Base-by-base conservation (phyloP, 2,797 vertebrate species). In the Acanthurus lineatus region DNA sequence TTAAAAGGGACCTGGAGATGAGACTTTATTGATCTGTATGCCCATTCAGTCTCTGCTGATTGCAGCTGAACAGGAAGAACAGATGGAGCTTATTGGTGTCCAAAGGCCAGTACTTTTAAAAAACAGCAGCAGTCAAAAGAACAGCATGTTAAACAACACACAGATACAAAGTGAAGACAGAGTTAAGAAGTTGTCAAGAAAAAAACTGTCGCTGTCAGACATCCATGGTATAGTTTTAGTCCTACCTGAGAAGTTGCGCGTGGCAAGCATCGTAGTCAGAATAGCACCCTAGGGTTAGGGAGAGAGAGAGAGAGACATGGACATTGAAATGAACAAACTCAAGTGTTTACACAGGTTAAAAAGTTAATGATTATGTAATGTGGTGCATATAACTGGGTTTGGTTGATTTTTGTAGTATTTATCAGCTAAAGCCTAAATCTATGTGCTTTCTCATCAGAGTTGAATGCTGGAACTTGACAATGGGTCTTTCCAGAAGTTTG, bases 211-310 rank as follows among this genome's bases (percentile, higher is more conserved):
- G 16, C 38, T 32, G 8, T 40, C 40, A 22, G 2, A 19, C 48
- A 42, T 60, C 10, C 44, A 16, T 17, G 14, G 4, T 76, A 19
- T 1, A 14, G 45, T 16, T 25, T 59, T 51, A 40, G 8, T 93
- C 94, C 78, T 96, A 99, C 98, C 98, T 97, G 98, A 98, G 92
- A 99, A 99, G 94, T 98, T 99, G 81, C 98, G 97, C 57, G 98
- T 99, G 84, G 97, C 98, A 73, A 99, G 95, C 98, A 99, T 99
- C 3, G 98, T 99, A 49, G 98, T 99, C 88, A 99, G 93, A 91
- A 99, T 99, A 47, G 98, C 98, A 16, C 98, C 98, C 98, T 99
- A 87, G 69, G 76, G 28, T n/a, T n/a, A n/a, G n/a, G n/a, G n/a
- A n/a, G n/a, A n/a, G n/a, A n/a, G n/a, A n/a, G 69, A 81, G 52